Base-by-base conservation (phyloP, 2,113 vertebrate species). In the Ancistrus triradiatus region DNA sequence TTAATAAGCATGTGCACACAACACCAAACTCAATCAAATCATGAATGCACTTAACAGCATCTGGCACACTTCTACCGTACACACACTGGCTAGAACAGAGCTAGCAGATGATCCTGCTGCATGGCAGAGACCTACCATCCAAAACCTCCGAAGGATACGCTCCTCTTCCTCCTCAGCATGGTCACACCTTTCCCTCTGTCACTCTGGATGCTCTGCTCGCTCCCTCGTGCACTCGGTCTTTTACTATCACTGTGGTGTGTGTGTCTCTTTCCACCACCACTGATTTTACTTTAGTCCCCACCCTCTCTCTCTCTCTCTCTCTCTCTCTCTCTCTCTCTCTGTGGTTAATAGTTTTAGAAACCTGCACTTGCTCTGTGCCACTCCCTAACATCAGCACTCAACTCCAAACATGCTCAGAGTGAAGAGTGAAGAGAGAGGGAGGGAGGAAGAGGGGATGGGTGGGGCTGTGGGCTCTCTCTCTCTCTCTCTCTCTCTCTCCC, bases 131-230 rank as follows among this genome's bases (percentile, higher is more conserved):
- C 73, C 15, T 75, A 75, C 73, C 73, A 75, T 72, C 73, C 73
- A 48, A 75, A 75, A 68, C 73, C 73, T 28, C 73, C 73, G 5
- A 75, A 75, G 28, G 73, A 75, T 21, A 75, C 73, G 37, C 73
- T 75, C 60, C 73, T 68, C 73, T 75, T 75, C 49, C 73, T 75
- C 55, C 73, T 75, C 69, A 75, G 69, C 73, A 75, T 75, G 60
- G 40, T 69, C n/a, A 13, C 40, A 35, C 62, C 53, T 38, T 63
- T 63, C 24, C 49, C 63, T 59, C 37, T 60, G 49, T 27, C 15
- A 14, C 49, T 9, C 17, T 47, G 24, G 24, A 18, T 58, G 24
- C 43, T 56, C 33, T 46, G 31, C 19, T 21, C n/a, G n/a, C n/a
- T n/a, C n/a, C n/a, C n/a, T n/a, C n/a, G n/a, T n/a, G n/a, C n/a